Conservation (phyloP, 2,113 vertebrate species). For the Prionailurus viverrinus region DNA sequence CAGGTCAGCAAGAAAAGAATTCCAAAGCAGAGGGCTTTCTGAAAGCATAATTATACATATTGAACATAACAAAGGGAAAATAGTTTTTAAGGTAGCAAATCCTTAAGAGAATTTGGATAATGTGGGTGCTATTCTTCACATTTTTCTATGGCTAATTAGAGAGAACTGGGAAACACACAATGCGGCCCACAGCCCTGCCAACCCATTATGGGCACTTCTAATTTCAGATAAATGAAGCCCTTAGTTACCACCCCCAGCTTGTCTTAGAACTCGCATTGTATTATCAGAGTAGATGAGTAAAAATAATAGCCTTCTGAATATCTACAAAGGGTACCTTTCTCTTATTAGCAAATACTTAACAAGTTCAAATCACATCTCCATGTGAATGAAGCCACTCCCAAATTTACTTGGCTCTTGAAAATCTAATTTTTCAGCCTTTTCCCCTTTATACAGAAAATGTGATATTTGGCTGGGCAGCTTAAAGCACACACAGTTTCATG, state of each 20-base stretch:
- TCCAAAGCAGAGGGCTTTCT: constrained; percentile 76
- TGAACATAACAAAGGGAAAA: constrained; percentile 76
- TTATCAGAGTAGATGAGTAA: constrained; percentile 73
- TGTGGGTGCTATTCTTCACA: constrained; percentile 79
- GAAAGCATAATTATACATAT: constrained; percentile 80
- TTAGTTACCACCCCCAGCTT: constrained; percentile 73
- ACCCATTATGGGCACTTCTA: constrained; percentile 77
- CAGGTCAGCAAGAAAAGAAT: constrained; percentile 69
- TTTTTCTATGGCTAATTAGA: constrained; percentile 84
- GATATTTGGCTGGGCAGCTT: neutral
- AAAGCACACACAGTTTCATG: constrained; percentile 64
- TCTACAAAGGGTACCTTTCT: constrained; percentile 75
- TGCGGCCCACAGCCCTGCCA: constrained; percentile 76
- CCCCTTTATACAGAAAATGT: constrained; percentile 68
- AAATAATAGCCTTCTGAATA: constrained; percentile 69
- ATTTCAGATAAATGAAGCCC: constrained; percentile 80
- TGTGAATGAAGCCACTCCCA: constrained; percentile 59
- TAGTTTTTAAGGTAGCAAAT: constrained; percentile 82
- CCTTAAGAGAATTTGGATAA: constrained; percentile 80
- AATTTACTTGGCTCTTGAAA: constrained; percentile 63
- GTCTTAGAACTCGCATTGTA: constrained; percentile 75
- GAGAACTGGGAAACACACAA: constrained; percentile 81
- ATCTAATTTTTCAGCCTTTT: constrained; percentile 69
- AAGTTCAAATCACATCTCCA: constrained; percentile 49
- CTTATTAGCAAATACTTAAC: constrained; percentile 62